Evolutionary conservation across 2,888 invertebrate species (phyloP), one percentile per base, ranked within the genome.

Genomic region (Orthonevra nobilis): DNA sequence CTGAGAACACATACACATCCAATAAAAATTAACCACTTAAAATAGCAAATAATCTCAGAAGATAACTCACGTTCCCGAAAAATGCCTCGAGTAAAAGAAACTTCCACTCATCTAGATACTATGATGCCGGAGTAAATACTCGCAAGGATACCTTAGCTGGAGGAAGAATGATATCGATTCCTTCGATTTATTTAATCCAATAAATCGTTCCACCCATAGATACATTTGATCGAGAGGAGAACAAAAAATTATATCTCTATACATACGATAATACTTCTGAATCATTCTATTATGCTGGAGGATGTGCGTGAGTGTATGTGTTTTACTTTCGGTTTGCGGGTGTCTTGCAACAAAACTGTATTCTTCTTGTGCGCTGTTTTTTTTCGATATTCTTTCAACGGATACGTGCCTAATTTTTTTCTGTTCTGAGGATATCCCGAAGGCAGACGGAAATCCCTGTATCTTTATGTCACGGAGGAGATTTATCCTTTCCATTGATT

Each of bases 1-100:
- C n/a, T n/a, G n/a, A n/a, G n/a, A 40, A 69, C 20, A 17, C 52
- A 63, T 69, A 54, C 54, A 74, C 40, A 61, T 56, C 69, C 63
- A 75, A 75, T 75, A 69, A 75, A 75, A 75, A 75, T 69, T 75
- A 75, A 56, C 61, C 63, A 69, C 69, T 61, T 61, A 74, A 61
- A 74, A 61, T 61, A 68, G 38, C 46, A 70, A 74, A 34, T 69
- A 58, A 69, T 75, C 48, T 69, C 63, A 34, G 23, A 32, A 26
- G 54, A 64, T 30, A 66, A 66, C 44, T 73, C 52, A 60, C 60
- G 60, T 66, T 7, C 14, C n/a, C 1, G 15, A 26, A 32, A 54
- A 60, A n/a, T 26, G 48, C 56, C 32, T 26, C 7, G 10, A 28
- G 10, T 15, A 46, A 23, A n/a, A 42, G 20, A 28, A 44, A 44